Base-by-base conservation (phyloP, 2,113 vertebrate genomes). In the Osmerus eperlanus region DNA sequence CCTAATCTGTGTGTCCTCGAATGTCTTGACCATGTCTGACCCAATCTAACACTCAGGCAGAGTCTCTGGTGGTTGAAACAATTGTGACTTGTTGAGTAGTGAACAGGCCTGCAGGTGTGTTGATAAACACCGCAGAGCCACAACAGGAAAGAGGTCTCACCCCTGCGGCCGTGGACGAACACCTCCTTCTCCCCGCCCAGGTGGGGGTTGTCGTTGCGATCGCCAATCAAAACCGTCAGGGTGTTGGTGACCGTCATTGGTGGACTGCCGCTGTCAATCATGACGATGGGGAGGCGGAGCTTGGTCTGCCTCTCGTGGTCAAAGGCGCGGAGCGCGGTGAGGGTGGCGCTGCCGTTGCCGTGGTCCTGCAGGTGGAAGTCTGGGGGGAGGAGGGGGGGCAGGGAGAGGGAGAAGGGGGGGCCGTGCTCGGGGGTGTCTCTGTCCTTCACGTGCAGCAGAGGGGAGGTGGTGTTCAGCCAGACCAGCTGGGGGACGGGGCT, bases 151-250 rank as follows among this genome's bases (percentile, higher is more conserved):
- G 15, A 56, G 3, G 16, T 63, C 90, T 90, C 89, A 96, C 95
- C 95, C 90, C 85, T 91, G 78, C 90, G 87, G 79, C 77, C 85
- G 68, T 93, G 89, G 67, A 95, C 89, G 74, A 92, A 95, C 74
- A 95, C 77, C 19, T 93, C 94, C 78, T 96, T 97, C 79, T 94
- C 91, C 65, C 93, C 95, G 21, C 92, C 68, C 77, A 90, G 78
- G 67, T 96, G 95, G 72, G 92, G 90, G 60, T 96, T 94, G 87
- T 96, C 95, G 3, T 96, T 96, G 82, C 93, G 91, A 80, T 97
- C 95, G 0, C 94, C 94, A 1, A 96, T 86, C 65, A 91, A 94
- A 86, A 96, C 88, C 1, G 92, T 93, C 52, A 97, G 91, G 0
- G 87, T 95, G 87, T 75, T 92, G 14, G 95, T 96, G 73, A 93